Evolutionary conservation across 2,113 vertebrate genomes (phyloP).

Genomic region (Prunella fulvescens): DNA sequence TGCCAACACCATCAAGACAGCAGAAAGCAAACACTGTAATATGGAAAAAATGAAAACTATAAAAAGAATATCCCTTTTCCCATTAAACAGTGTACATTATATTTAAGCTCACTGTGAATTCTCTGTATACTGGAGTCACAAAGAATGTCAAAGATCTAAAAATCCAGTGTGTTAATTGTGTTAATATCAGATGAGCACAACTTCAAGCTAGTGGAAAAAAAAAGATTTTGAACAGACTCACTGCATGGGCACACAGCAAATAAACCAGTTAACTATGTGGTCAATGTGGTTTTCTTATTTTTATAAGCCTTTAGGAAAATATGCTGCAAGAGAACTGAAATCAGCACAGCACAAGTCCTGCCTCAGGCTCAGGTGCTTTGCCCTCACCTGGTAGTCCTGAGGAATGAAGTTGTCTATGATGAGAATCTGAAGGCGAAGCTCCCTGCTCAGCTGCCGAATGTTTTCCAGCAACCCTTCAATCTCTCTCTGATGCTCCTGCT

Average conservation of each 20-base stretch:
- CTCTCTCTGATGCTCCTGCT: conserved; percentile 95
- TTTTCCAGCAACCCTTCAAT: conserved; percentile 95
- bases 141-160: neutral
- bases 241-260: neutral
- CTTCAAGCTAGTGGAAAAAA: neutral
- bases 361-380: neutral
- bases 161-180: neutral
- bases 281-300: neutral
- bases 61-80: neutral
- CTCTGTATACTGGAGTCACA: neutral
- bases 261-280: neutral
- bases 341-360: neutral
- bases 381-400: conserved; percentile 91
- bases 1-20: neutral
- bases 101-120: neutral
- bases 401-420: conserved; percentile 98
- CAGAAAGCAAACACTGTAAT: neutral
- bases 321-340: neutral
- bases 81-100: neutral
- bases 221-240: neutral
- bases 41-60: neutral
- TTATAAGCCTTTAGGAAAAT: neutral
- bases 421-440: conserved; percentile 95
- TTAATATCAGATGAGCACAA: neutral
- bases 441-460: conserved; percentile 93